These are phyloP conservation scores for Coelinius sp. DNA, from an alignment of 2,888 invertebrate genomes.

Conservation along the genomic window DNA sequence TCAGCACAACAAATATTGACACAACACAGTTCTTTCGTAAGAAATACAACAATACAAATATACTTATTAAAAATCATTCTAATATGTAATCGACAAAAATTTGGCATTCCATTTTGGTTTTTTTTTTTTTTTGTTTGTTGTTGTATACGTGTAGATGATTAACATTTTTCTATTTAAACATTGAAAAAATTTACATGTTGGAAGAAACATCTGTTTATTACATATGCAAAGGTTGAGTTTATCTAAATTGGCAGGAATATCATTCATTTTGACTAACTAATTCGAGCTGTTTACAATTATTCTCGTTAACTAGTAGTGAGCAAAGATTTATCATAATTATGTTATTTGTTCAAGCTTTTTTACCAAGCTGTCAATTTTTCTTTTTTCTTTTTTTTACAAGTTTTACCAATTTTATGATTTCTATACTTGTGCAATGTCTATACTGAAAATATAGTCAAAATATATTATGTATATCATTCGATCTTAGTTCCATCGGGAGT, in stretches of 20 bases:
- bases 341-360: slow-evolving; percentile 1
- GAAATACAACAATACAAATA: slow-evolving; percentile 19
- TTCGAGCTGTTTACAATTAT: background rate
- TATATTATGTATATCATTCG: slow-evolving; percentile 63
- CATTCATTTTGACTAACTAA: background rate
- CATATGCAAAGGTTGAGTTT: background rate
- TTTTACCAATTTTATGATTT: slow-evolving; percentile 35
- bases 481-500: slow-evolving; percentile 61
- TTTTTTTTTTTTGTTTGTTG: background rate
- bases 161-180: background rate
- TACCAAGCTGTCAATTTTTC: background rate
- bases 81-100: slow-evolving; percentile 5
- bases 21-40: slow-evolving; percentile 4
- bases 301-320: slow-evolving; percentile 20
- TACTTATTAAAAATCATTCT: background rate
- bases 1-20: slow-evolving; percentile 17
- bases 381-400: slow-evolving; percentile 42
- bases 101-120: slow-evolving; percentile 15
- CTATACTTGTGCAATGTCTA: slow-evolving; percentile 50
- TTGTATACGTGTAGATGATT: background rate
- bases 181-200: slow-evolving; percentile 1
- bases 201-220: slow-evolving; percentile 1
- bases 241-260: slow-evolving; percentile 4
- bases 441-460: slow-evolving; percentile 69
- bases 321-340: slow-evolving; percentile 16